phyloP scores from a whole-genome alignment of 2,113 vertebrate species.

The Clarias batrachus region DNA sequence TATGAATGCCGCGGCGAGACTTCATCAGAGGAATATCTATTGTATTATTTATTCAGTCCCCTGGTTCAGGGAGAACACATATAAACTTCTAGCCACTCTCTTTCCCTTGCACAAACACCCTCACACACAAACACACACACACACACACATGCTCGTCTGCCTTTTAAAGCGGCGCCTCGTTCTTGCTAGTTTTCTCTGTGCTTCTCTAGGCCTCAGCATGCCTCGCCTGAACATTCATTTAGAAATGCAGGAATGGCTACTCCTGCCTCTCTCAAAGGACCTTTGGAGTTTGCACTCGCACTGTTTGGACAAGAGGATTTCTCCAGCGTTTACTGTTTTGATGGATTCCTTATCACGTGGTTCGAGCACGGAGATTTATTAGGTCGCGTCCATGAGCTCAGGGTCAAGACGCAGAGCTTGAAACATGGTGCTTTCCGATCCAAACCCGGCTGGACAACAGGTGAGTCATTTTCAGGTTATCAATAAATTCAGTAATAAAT shows the following conservation, averaged over 20 bases:
- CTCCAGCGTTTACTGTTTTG: conserved; percentile 27
- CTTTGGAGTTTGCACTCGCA: conserved; percentile 29
- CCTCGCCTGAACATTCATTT: conserved; percentile 42
- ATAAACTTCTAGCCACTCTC: conserved; percentile 72
- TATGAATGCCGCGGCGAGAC: conserved; percentile 74
- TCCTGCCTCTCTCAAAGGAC: conserved; percentile 40
- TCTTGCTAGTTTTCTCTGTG: conserved; percentile 43
- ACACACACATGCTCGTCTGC: conserved; percentile 41
- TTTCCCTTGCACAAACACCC: conserved; percentile 56
- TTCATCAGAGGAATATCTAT: conserved; percentile 79
- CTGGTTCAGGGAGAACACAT: conserved; percentile 76
- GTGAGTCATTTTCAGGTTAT: conserved; percentile 61
- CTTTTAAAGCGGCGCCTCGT: conserved; percentile 60
- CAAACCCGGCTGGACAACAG: conserved; percentile 57
- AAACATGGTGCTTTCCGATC: conserved; percentile 7
- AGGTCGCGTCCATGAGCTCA: conserved; percentile 6
- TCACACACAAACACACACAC: conserved; percentile 12
- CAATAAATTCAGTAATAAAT: not conserved
- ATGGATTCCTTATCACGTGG: conserved; percentile 31
- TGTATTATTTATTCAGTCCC: conserved; percentile 84
- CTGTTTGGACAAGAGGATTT: conserved; percentile 36
- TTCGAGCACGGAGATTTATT: not conserved
- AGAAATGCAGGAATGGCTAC: conserved; percentile 36
- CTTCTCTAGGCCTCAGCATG: conserved; percentile 44
- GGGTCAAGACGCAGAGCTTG: conserved; percentile 13